These are phyloP conservation scores for Hyperoplus immaculatus DNA, from an alignment of 2,797 vertebrate species.

Conservation along the genomic window DNA sequence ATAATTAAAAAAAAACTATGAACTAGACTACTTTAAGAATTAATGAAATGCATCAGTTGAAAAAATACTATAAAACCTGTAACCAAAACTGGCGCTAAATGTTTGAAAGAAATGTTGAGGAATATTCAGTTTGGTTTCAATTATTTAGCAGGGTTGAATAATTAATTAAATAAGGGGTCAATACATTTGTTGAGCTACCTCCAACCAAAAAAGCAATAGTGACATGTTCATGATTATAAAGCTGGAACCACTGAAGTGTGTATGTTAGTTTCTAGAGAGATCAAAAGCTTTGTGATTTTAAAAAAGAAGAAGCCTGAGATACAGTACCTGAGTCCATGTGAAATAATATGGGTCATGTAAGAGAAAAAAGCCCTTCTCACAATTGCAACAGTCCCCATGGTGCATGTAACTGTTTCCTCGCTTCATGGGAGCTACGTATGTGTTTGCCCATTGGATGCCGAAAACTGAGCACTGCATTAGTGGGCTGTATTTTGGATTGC, in stretches of 20 bases:
- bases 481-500: neutral
- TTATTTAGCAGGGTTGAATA: neutral
- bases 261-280: neutral
- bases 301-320: slow-evolving; percentile 1
- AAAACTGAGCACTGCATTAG: neutral
- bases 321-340: slow-evolving; percentile 32
- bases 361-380: neutral
- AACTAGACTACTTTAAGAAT: neutral
- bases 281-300: slow-evolving; percentile 17
- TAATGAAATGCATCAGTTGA: neutral
- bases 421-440: neutral
- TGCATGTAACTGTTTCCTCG: neutral
- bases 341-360: slow-evolving; percentile 13
- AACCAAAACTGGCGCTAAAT: neutral
- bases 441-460: neutral
- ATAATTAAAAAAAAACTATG: neutral
- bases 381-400: neutral
- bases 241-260: neutral
- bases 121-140: neutral
- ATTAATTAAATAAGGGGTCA: neutral
- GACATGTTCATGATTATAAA: neutral
- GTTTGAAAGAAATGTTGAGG: neutral
- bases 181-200: neutral
- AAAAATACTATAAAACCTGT: neutral
- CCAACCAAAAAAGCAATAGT: neutral